Evolutionary conservation across 2,888 invertebrate genomes (phyloP), one percentile per base, ranked within the genome.

Genomic region (Marronus borbonicus): DNA sequence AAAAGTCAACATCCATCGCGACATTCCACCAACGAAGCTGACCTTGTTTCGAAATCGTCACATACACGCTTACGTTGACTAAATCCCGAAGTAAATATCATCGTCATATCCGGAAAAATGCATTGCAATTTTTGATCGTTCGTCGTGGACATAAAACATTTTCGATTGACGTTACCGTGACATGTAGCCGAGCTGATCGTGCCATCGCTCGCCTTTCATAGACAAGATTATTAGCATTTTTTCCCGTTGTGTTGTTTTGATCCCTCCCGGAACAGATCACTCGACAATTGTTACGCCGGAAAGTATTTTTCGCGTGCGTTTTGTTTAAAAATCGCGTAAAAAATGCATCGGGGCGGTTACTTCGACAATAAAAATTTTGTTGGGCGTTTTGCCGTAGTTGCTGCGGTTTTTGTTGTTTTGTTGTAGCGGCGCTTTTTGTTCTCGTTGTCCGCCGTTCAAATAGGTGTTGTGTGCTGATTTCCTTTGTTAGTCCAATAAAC

Each of bases 41-140:
- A 68, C 68, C 68, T 14, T 52, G 5, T 68, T 68, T 66, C 24
- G 20, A 66, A 66, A 66, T 49, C 28, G 68, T 50, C 68, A 68
- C 52, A 72, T 58, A 36, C 24, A 72, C 31, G 55, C 2, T 36
- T 24, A 17, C 55, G 36, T 36, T 5, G 31, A 36, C 20, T 24
- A n/a, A 60, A 62, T 74, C 44, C 49, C 24, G 20, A 49, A 60
- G 60, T 60, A 44, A 60, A 60, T 74, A 49, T 24, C n/a, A 5
- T 24, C 49, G n/a, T 24, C 50, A 28, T 74, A 60, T 74, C 60
- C 60, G 60, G 44, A 31, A 74, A 74, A 74, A 74, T 74, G 44
- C 39, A 74, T 74, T 62, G 72, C 72, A 60, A 14, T 74, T 74
- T 74, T 74, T 24, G 60, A 74, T 74, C 60, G 72, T 60, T 44